Percentiles rank a stretch among this genome's conserved stretches.
Conservation (phyloP, 2,888 invertebrate species). For the Pardosa pseudoannulata region DNA sequence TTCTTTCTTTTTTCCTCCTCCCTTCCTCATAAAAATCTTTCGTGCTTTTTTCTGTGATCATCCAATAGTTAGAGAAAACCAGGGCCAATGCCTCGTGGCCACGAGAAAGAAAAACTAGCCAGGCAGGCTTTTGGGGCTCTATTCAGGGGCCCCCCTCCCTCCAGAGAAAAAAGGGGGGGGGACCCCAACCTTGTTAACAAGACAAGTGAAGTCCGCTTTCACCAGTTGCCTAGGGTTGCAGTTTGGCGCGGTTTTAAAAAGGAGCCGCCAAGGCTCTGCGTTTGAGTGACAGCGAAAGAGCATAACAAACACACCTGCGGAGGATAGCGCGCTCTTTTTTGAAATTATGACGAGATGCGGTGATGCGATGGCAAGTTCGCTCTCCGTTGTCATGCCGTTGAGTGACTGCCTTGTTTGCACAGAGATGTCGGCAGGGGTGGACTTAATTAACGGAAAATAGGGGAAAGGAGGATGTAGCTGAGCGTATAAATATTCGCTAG, state of each 20-base stretch:
- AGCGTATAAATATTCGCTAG: too few species aligned
- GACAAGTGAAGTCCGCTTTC: constrained; percentile 70
- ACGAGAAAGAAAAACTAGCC: constrained; percentile 51
- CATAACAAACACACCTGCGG: too few species aligned
- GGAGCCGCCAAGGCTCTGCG: neutral
- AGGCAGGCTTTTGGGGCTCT: constrained; percentile 42
- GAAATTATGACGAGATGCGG: neutral
- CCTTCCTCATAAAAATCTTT: neutral
- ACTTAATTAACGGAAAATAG: too few species aligned
- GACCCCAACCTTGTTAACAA: constrained; percentile 58
- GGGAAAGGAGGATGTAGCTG: too few species aligned
- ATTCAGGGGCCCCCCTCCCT: constrained; percentile 19
- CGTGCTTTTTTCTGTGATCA: too few species aligned
- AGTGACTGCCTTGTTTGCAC: too few species aligned
- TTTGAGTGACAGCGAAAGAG: neutral
- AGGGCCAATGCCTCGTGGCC: constrained; percentile 47
- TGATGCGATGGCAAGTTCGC: too few species aligned
- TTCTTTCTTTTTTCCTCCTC: neutral
- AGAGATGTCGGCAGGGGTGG: too few species aligned
- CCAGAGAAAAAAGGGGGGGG: constrained; percentile 16
- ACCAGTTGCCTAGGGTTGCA: constrained; percentile 60
- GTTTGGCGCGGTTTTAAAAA: neutral
- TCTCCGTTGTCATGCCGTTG: too few species aligned
- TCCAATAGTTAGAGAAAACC: constrained; percentile 21
- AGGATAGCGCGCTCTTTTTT: constrained; percentile 8